Percentiles rank a stretch among this genome's conserved stretches.
Conservation (phyloP, 2,888 invertebrate genomes). For the Mimumesa dahlbomi region DNA sequence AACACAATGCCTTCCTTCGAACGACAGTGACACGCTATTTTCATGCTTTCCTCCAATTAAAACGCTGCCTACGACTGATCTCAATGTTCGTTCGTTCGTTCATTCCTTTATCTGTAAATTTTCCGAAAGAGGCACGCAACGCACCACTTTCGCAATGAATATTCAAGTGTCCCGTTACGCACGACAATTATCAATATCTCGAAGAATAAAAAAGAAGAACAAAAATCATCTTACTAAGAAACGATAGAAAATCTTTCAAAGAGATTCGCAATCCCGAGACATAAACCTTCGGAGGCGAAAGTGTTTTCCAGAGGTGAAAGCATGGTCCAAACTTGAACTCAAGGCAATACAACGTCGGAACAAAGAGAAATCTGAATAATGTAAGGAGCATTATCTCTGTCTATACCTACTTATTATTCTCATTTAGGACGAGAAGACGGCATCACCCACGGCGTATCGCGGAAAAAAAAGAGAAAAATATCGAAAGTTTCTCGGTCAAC, state of each 20-base stretch:
- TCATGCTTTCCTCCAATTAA: constrained; percentile 3
- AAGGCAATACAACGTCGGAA: neutral
- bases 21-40: neutral
- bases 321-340: constrained; percentile 29
- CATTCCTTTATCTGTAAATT: no score
- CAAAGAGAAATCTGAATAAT: constrained; percentile 38
- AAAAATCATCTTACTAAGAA: no score
- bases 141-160: no score
- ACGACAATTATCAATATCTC: no score
- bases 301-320: constrained; percentile 59
- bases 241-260: no score
- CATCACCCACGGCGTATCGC: neutral
- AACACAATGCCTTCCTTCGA: neutral
- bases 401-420: constrained; percentile 1
- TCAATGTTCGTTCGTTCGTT: no score
- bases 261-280: constrained; percentile 15
- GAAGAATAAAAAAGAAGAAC: no score
- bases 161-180: no score
- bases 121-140: no score
- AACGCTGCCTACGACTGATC: neutral
- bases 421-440: neutral
- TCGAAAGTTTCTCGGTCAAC: constrained; percentile 33
- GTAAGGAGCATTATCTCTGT: constrained; percentile 7
- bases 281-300: constrained; percentile 46
- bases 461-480: neutral